Base-by-base conservation (phyloP, 2,113 vertebrate species). In the Bufo bufo region DNA sequence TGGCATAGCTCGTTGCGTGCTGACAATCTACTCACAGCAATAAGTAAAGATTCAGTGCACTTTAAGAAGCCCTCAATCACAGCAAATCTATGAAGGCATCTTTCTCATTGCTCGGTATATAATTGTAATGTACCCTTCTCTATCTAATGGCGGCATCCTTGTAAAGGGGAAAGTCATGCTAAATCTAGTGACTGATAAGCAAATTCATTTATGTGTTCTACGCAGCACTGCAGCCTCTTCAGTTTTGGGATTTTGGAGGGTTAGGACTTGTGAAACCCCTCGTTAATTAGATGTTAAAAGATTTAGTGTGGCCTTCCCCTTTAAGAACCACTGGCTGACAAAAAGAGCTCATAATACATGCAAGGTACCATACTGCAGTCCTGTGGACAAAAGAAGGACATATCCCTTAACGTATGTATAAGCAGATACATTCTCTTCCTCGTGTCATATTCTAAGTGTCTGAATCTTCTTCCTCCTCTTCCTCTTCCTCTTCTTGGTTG, bases 401-500 rank as follows among this genome's bases (percentile, higher is more conserved):
- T 7, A 19, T 49, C 59, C 47, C 71, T 16, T 50, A 14, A 52
- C 49, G 16, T 45, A 43, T 58, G 6, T 33, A 79, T 14, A 33
- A 12, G 9, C 50, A 78, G 49, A 72, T 9, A 58, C 11, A 61
- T 3, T 9, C 50, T 10, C 33, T 80, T 17, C 5, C 45, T 66
- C 11, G 19, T 50, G 58, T 19, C 47, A 52, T 49, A 12, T 16
- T 52, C 63, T 84, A 84, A 14, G 63, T 84, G 20, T 84, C 82
- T 11, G 82, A 84, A 54, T 84, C 82, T 1, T 83, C 81, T 10
- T 80, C 78, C 45, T 80, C 77, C 13, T 96, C 95, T 0, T 93
- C 94, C 80, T 95, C 94, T 3, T 96, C 95, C 0, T 94, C 94
- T 0, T 95, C 80, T 19, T 91, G 91, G 45, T 49, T 66, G 61